Evolutionary conservation across 1,140 invertebrate genomes (phyloP), one percentile per base, ranked within the genome.

Genomic region (Drosophila setifemur): DNA sequence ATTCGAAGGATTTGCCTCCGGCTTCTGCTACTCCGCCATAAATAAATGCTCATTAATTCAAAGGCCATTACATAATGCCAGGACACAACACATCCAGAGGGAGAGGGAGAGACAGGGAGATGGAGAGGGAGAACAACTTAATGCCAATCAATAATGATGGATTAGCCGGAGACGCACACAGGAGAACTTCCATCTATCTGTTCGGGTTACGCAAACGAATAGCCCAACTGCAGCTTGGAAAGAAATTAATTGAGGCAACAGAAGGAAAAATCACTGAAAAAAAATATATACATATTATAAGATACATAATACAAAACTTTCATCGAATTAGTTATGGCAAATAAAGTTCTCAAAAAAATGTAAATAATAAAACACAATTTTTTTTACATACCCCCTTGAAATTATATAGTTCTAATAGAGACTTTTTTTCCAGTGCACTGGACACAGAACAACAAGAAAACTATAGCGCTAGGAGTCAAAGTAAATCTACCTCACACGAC

Each of bases 61-160:
- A 50, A 58, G 53, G 60, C 57, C 45, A 81, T 79, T 79, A 83
- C 42, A 64, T 70, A 77, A 77, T 69, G 33, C 43, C 42, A 16
- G 40, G 16, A 28, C 35, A 37, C 39, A 48, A 35, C 39, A 43
- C 18, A 31, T n/a, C n/a, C n/a, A n/a, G n/a, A n/a, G n/a, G n/a
- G n/a, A n/a, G n/a, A n/a, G n/a, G n/a, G n/a, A n/a, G n/a, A n/a
- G n/a, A n/a, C n/a, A n/a, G n/a, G n/a, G n/a, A n/a, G n/a, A n/a
- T n/a, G n/a, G n/a, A n/a, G n/a, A n/a, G n/a, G n/a, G 23, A 33
- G 35, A 47, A 75, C 54, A 73, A 57, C 55, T 76, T 63, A 57
- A 79, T 85, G 81, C 75, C 81, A 86, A 86, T 86, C 81, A 86
- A 86, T 86, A 86, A 81, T 86, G 81, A 86, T 86, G 74, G 81